Percentiles rank a stretch among this genome's conserved stretches.
These are phyloP conservation scores for Xiphias gladius DNA, from an alignment of 2,113 vertebrate genomes.

Conservation along the genomic window DNA sequence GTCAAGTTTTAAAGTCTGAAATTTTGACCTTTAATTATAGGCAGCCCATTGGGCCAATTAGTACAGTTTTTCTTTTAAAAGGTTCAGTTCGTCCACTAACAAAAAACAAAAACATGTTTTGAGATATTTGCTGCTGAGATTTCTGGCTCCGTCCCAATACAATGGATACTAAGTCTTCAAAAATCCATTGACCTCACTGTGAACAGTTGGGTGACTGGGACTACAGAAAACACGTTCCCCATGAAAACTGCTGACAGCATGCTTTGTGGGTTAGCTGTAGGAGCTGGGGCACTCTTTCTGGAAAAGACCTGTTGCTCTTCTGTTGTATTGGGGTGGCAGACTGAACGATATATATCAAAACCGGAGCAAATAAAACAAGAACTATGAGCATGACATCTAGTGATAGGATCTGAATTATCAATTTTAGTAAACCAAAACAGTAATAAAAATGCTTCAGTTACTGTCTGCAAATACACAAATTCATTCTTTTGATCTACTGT, in stretches of 20 bases:
- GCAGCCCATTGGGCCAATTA: slow-evolving; percentile 26
- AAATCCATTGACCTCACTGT: not conserved
- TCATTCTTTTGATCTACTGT: no score
- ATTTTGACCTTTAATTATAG: slow-evolving; percentile 57
- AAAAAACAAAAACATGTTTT: not conserved
- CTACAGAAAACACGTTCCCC: not conserved
- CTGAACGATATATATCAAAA: not conserved
- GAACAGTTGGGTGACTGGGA: not conserved
- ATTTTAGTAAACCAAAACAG: not conserved
- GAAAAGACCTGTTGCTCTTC: not conserved
- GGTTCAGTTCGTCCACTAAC: not conserved
- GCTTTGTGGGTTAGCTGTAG: not conserved
- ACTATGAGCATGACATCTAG: no score
- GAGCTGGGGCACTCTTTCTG: not conserved
- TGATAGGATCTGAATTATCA: not conserved
- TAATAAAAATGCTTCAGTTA: not conserved
- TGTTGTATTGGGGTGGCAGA: not conserved
- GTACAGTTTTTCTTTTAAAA: slow-evolving; percentile 17
- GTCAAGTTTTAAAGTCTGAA: slow-evolving; percentile 27
- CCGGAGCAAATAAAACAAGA: no score
- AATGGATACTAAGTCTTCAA: not conserved
- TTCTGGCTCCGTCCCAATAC: not conserved
- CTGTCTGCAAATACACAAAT: not conserved
- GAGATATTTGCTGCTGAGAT: not conserved
- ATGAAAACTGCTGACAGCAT: slow-evolving; percentile 1